A percentile compares a stretch with the other conserved stretches of the same genome.
Evolutionary conservation across 2,113 vertebrate genomes (phyloP).

Genomic region (Nymphicus hollandicus): DNA sequence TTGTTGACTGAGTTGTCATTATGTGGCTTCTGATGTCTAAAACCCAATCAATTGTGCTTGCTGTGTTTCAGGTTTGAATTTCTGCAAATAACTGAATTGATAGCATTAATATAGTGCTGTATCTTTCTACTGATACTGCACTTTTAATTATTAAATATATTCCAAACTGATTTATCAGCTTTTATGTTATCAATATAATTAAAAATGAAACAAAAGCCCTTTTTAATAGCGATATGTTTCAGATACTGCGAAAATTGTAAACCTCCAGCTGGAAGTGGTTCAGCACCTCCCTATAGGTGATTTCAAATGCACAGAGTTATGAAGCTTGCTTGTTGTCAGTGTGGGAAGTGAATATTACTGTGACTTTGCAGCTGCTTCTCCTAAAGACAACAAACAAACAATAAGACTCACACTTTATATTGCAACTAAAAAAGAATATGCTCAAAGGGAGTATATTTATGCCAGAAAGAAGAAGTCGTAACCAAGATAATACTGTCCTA

Average conservation of each 20-base stretch:
- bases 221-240: slow-evolving; percentile 39
- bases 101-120: neutral
- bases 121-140: neutral
- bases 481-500: slow-evolving; percentile 20
- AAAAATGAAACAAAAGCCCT: neutral
- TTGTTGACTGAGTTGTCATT: neutral
- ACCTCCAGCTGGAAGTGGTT: neutral
- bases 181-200: neutral
- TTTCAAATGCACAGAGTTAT: slow-evolving; percentile 44
- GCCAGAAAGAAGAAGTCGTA: slow-evolving; percentile 26
- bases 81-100: neutral
- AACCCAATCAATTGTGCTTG: neutral
- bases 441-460: slow-evolving; percentile 57
- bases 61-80: neutral
- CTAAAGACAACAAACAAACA: slow-evolving; percentile 45
- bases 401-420: slow-evolving; percentile 19
- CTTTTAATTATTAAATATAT: neutral
- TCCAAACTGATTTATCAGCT: neutral
- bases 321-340: slow-evolving; percentile 45
- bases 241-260: slow-evolving; percentile 22
- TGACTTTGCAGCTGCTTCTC: slow-evolving; percentile 66
- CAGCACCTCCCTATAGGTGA: neutral
- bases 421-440: slow-evolving; percentile 40
- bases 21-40: neutral
- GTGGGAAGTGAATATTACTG: slow-evolving; percentile 57